Evolutionary conservation across 1,140 invertebrate species (phyloP), one percentile per base, ranked within the genome.

Genomic region (Meloidogyne chitwoodi): DNA sequence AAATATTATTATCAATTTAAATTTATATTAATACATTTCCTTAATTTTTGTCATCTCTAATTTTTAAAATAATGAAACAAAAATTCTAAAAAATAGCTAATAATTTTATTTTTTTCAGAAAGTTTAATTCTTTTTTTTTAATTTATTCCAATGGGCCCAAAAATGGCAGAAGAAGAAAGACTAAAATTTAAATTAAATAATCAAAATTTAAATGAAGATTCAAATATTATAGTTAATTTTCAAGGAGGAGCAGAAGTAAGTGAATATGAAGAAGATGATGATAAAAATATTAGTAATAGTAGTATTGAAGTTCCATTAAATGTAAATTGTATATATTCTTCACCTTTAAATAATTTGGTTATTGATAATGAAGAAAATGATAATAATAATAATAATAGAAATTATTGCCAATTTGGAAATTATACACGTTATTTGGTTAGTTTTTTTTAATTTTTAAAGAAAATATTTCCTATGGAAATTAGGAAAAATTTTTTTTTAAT

Each of bases 361-460:
- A 4, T 19, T 4, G 11, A 31, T 31, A 26, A 65, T 19, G 64
- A 34, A 14, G 64, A 6, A 14, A 65, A 34, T 34, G 16, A 65
- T 31, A 16, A 63, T 8, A 16, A 16, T 8, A 26, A 63, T 26
- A 64, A 64, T 65, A 8, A 14, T 8, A 29, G 64, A 5, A 22
- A 65, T 65, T n/a, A n/a, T 22, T 44, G 16, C 2, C 66, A 76
- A 48, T 77, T 77, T 62, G 76, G 63, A 11, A 67, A 77, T 44
- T 77, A 61, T 24, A 77, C 76, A 10, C 69, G 76, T 8, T 77
- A 77, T 61, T 66, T 77, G 31, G 76, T 73, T 26, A 27, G 38
- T 19, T 1, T 8, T 72, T 63, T 31, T 34, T 14, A 29, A 8
- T 22, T 11, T 27, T 2, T n/a, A 68, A 41, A 48, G 10, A 48